Evolutionary conservation across 2,797 vertebrate genomes (phyloP).

Genomic region (Nothura maculosa): DNA sequence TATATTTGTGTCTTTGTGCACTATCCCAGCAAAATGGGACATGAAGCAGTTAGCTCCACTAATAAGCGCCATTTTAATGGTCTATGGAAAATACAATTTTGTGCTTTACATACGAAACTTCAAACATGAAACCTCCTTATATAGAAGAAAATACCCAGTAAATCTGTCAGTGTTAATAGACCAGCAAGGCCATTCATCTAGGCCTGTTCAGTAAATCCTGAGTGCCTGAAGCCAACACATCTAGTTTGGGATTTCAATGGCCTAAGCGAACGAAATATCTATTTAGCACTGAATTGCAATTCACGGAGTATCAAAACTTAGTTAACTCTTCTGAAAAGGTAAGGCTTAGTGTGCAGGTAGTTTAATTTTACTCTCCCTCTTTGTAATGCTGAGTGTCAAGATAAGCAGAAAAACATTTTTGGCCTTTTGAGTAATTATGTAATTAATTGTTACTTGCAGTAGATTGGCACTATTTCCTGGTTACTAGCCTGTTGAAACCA

Average conservation of each 20-base stretch:
- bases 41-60: not conserved
- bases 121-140: not conserved
- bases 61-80: not conserved
- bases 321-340: not conserved
- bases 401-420: not conserved
- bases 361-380: not conserved
- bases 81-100: not conserved
- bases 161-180: not conserved
- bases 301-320: not conserved
- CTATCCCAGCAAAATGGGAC: not conserved
- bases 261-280: not conserved
- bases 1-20: not conserved
- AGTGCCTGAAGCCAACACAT: not conserved
- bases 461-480: not conserved
- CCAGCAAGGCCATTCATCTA: not conserved
- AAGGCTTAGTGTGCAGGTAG: not conserved
- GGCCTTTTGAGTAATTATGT: not conserved
- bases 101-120: not conserved
- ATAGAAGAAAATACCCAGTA: not conserved
- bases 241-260: not conserved
- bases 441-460: not conserved
- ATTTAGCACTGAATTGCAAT: not conserved
- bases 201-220: not conserved
- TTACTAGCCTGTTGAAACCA: not conserved
- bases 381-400: not conserved